phyloP scores from a whole-genome alignment of 2,888 invertebrate genomes.

The Acanthococcus lagerstroemiae region DNA sequence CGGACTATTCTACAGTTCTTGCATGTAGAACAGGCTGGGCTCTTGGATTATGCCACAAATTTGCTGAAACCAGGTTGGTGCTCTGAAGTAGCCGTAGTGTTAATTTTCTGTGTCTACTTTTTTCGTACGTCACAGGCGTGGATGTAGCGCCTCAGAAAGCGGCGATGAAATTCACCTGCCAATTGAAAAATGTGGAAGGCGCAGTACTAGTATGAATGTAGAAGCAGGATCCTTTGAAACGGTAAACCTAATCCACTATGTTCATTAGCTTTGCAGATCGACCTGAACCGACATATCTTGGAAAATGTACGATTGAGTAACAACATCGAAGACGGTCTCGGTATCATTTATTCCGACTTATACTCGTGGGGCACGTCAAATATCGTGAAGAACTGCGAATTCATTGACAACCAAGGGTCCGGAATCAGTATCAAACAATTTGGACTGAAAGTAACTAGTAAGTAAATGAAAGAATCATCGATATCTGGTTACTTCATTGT shows the following conservation, averaged over 20 bases:
- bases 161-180: no score
- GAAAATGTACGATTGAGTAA: slow-evolving; percentile 70
- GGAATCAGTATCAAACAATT: slow-evolving; percentile 84
- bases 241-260: no score
- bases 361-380: slow-evolving; percentile 75
- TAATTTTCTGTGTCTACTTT: no score
- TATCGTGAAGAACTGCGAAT: slow-evolving; percentile 71
- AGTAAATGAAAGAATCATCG: slow-evolving; percentile 12
- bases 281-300: slow-evolving; percentile 70
- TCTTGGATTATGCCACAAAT: slow-evolving; percentile 84
- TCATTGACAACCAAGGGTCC: slow-evolving; percentile 72
- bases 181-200: no score
- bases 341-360: slow-evolving; percentile 87
- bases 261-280: slow-evolving; percentile 80
- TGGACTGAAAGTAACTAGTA: slow-evolving; percentile 60
- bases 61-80: slow-evolving; percentile 61
- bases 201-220: no score
- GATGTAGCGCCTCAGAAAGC: no score
- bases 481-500: no score
- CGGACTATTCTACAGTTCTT: slow-evolving; percentile 77
- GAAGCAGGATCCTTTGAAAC: no score
- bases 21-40: slow-evolving; percentile 82
- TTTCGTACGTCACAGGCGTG: no score
- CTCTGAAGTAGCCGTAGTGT: no score
- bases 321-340: slow-evolving; percentile 87